Base-by-base conservation (phyloP, 2,113 vertebrate genomes). In the Macquaria australasica region DNA sequence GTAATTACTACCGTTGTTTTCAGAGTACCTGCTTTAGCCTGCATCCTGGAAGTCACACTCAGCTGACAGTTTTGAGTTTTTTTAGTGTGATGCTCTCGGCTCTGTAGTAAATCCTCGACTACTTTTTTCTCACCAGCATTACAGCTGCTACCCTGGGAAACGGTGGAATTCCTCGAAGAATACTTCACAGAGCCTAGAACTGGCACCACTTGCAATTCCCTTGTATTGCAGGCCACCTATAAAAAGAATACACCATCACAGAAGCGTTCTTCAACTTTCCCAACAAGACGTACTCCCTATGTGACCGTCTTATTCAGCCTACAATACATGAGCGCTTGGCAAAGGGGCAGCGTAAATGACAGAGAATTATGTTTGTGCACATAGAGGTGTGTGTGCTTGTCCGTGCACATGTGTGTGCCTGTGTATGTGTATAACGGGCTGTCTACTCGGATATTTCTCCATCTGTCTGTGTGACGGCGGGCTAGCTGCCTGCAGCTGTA, bases 1-100 rank as follows among this genome's bases (percentile, higher is more conserved):
- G 41, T 92, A 93, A 94, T 95, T 93, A 92, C 72, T 16, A 21
- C 71, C 31, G 77, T 64, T 84, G 82, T 91, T 90, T 93, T 85
- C 70, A 2, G 58, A 56, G 72, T 75, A 82, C 87, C 77, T 82
- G 84, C 76, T 63, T 71, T 56, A 78, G 45, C 45, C 68, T 23
- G 60, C 43, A 2, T 72, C 56, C 59, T 72, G 68, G 60, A 76
- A 78, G 71, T 83, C 79, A 55, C 71, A 58, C 70, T 5, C 25
- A 5, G 50, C 55, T 74, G 28, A 58, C 77, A 62, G 41, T 34
- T 88, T 71, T 55, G 63, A 60, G 73, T 71, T 76, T 59, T 72
- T 23, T 72, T 67, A 53, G 25, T 56, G 58, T 56, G 71, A 64
- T 45, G 74, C 75, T 81, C 63, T 67, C 18, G 50, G 39, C 60